Evolutionary conservation across 2,797 vertebrate genomes (phyloP).

Genomic region (Phataginus tricuspis): DNA sequence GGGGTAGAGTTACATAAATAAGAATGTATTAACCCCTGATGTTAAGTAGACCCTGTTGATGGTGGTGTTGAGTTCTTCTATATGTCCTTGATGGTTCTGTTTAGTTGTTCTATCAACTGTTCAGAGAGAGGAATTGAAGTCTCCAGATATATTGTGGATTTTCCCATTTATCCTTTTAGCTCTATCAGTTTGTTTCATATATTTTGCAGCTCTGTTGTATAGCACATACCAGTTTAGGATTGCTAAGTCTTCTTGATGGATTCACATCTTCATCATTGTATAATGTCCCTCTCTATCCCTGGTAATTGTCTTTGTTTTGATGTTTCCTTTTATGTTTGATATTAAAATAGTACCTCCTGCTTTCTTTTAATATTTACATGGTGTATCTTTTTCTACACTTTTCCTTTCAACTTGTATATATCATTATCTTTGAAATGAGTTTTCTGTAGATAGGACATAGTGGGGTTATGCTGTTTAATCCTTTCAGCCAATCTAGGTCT

Average conservation of each 20-base stretch:
- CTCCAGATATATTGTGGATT: neutral
- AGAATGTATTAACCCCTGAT: neutral
- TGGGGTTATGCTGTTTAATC: neutral
- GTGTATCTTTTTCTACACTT: neutral
- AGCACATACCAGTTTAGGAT: neutral
- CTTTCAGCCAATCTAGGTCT: neutral
- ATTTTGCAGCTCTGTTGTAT: neutral
- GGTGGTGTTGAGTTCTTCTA: neutral
- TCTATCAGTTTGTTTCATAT: neutral
- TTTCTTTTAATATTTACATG: neutral
- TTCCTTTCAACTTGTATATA: neutral
- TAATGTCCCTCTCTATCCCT: neutral
- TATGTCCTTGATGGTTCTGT: neutral
- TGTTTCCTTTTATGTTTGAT: neutral
- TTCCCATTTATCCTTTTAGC: neutral
- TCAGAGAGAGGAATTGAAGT: neutral
- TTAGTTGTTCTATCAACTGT: neutral
- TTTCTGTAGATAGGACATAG: neutral
- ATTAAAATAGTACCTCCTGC: neutral
- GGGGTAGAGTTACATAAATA: neutral
- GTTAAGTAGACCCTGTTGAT: neutral
- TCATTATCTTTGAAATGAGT: neutral
- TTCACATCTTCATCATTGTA: neutral
- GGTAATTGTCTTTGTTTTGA: neutral
- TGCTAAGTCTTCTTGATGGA: neutral